phyloP scores from a whole-genome alignment of 2,888 invertebrate species.

The Drosophila cognata region DNA sequence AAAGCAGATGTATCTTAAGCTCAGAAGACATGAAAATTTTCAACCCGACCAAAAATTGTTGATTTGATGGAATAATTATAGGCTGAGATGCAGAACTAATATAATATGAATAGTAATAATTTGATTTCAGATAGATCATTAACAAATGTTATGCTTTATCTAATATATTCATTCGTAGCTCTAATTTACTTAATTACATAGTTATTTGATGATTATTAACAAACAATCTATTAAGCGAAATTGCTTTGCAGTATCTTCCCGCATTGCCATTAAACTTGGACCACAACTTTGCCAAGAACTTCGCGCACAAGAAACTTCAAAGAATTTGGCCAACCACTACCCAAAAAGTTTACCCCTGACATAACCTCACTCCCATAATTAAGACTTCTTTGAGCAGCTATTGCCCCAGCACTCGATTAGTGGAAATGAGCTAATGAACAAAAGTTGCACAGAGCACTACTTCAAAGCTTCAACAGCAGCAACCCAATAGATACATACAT shows the following conservation, averaged over 20 bases:
- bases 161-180: neutral
- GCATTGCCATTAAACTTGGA: conserved; percentile 19
- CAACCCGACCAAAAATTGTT: neutral
- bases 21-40: neutral
- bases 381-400: conserved; percentile 56
- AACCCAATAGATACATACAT: conserved; percentile 20
- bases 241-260: neutral
- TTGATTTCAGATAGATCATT: neutral
- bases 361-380: conserved; percentile 51
- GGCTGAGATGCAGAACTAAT: neutral
- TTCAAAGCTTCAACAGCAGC: conserved; percentile 59
- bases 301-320: conserved; percentile 58
- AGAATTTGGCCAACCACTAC: conserved; percentile 40
- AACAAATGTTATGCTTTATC: neutral
- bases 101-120: neutral
- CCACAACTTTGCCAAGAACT: conserved; percentile 29
- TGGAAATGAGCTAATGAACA: conserved; percentile 72
- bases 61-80: neutral
- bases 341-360: conserved; percentile 26
- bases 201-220: neutral
- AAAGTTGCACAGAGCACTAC: conserved; percentile 61
- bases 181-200: neutral
- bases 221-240: neutral
- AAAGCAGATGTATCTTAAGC: neutral
- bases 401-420: conserved; percentile 48